Percentiles rank a stretch among this genome's conserved stretches.
Evolutionary conservation across 1,140 invertebrate genomes (phyloP).

Genomic region (Meloidogyne floridensis): DNA sequence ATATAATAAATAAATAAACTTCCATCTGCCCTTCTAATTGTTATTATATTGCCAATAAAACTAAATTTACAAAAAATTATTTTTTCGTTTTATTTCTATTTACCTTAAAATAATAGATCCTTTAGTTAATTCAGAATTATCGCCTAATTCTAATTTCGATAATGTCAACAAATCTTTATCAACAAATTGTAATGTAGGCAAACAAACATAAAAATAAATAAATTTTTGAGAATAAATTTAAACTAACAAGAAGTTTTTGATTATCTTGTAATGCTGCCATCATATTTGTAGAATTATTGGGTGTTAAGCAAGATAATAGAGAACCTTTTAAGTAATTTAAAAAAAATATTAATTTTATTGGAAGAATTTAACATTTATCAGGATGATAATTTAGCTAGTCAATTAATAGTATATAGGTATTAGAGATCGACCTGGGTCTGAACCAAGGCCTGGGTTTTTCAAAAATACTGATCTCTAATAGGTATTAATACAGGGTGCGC

Average conservation of each 20-base stretch:
- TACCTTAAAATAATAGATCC: conserved; percentile 55
- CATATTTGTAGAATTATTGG: conserved; percentile 82
- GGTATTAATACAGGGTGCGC: no score
- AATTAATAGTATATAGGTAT: no score
- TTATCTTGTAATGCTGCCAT: conserved; percentile 79
- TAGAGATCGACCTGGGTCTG: no score
- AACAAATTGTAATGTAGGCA: conserved; percentile 76
- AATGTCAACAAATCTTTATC: conserved; percentile 76
- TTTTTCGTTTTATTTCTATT: not conserved
- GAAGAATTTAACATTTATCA: no score
- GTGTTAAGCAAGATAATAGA: conserved; percentile 79
- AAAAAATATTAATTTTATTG: conserved; percentile 7
- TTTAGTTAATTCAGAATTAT: conserved; percentile 53
- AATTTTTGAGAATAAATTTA: no score
- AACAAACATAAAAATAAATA: conserved; percentile 62
- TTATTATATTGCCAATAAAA: conserved; percentile 79
- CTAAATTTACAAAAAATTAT: conserved; percentile 67
- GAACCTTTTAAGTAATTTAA: conserved; percentile 69
- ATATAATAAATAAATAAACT: conserved; percentile 73
- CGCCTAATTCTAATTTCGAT: conserved; percentile 71
- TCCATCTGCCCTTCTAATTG: conserved; percentile 75
- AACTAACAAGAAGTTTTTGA: conserved; percentile 79
- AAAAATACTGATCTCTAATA: no score
- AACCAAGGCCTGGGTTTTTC: no score
- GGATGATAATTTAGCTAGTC: no score